phyloP scores from a whole-genome alignment of 2,888 invertebrate species.

The Octonoba sinensis region DNA sequence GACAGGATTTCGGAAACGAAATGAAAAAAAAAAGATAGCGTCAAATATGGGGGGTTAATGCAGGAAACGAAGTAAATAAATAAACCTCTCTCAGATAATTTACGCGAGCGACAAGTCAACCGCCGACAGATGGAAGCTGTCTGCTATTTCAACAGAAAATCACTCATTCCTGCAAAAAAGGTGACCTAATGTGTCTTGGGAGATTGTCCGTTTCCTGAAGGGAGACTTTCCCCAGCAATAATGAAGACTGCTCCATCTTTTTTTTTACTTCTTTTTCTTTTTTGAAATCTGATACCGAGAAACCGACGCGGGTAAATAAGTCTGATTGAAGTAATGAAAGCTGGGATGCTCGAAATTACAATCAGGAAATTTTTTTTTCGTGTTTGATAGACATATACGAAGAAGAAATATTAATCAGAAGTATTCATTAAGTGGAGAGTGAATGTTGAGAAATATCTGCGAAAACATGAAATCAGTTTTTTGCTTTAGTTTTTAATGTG shows the following conservation, averaged over 20 bases:
- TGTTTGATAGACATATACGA: too few relatives aligned
- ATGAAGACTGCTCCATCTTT: neutral
- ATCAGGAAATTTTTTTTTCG: too few relatives aligned
- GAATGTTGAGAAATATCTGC: too few relatives aligned
- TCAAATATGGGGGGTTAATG: too few relatives aligned
- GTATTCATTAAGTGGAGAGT: too few relatives aligned
- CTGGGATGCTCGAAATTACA: neutral
- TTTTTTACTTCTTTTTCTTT: neutral
- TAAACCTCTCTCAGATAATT: too few relatives aligned
- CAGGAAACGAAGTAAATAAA: too few relatives aligned
- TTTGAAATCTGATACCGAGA: slow-evolving; percentile 1
- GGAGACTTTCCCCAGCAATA: slow-evolving; percentile 9
- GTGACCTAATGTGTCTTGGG: slow-evolving; percentile 26
- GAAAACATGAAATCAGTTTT: too few relatives aligned
- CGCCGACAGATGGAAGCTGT: slow-evolving; percentile 25
- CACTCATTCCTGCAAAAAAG: slow-evolving; percentile 27
- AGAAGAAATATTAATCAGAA: too few relatives aligned
- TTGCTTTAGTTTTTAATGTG: too few relatives aligned
- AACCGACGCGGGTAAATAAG: slow-evolving; percentile 3
- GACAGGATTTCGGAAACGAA: too few relatives aligned
- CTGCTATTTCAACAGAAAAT: slow-evolving; percentile 17
- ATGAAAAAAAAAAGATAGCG: too few relatives aligned
- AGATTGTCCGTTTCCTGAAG: slow-evolving; percentile 40
- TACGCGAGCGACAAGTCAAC: neutral
- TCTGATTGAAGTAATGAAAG: slow-evolving; percentile 2